Percentiles rank a stretch among this genome's conserved stretches.
Conservation (phyloP, 2,888 invertebrate genomes). For the Hirudinaria manillensis region DNA sequence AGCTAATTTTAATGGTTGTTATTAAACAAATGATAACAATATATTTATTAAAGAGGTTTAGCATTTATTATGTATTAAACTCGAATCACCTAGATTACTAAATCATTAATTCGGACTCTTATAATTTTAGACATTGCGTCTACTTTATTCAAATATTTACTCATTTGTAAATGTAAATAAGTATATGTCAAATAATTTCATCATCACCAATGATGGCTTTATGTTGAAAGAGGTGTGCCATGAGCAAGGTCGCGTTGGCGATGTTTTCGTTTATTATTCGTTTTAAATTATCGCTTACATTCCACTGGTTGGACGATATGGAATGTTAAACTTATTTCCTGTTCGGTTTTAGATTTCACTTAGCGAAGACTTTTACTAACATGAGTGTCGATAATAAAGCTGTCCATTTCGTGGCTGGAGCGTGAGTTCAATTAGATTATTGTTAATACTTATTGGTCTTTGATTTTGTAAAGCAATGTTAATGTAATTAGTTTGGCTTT, state of each 20-base stretch:
- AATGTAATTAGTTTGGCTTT: neutral
- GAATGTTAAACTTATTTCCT: neutral
- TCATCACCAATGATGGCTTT: neutral
- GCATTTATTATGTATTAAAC: no score
- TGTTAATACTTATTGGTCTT: neutral
- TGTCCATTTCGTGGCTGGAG: conserved; percentile 32
- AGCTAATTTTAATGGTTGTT: no score
- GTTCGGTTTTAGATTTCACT: neutral
- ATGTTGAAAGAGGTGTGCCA: conserved; percentile 16
- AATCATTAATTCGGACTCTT: no score
- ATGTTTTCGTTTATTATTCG: neutral
- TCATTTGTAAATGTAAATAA: no score
- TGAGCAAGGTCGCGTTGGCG: neutral
- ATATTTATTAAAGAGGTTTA: no score
- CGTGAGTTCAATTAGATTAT: conserved; percentile 23
- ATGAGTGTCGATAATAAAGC: conserved; percentile 33
- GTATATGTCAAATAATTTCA: neutral
- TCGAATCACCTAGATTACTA: no score
- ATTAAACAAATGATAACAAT: no score
- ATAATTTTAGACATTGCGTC: no score
- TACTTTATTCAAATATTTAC: no score
- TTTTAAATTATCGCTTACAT: neutral
- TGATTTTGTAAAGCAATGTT: conserved; percentile 12
- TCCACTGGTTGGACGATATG: neutral
- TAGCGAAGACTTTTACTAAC: neutral